phyloP scores from a whole-genome alignment of 2,888 invertebrate species.

The Pterostichus niger region DNA sequence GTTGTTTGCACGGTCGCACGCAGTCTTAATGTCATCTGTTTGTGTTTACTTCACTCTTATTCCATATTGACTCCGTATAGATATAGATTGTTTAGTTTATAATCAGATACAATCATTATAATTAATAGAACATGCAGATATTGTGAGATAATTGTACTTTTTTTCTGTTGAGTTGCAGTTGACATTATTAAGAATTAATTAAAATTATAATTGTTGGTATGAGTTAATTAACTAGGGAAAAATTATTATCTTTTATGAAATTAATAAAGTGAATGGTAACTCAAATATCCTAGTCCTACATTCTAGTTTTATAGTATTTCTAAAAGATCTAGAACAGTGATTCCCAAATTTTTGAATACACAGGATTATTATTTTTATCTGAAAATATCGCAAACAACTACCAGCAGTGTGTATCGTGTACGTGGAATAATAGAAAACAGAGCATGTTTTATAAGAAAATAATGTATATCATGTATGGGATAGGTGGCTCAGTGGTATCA shows the following conservation, averaged over 20 bases:
- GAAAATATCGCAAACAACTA: too few relatives aligned
- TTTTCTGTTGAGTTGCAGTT: conserved; percentile 8
- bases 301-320: too few relatives aligned
- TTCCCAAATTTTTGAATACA: too few relatives aligned
- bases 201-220: neutral
- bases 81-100: conserved; percentile 1
- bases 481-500: too few relatives aligned
- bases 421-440: too few relatives aligned
- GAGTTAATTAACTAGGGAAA: conserved; percentile 2
- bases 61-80: neutral
- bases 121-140: conserved; percentile 31
- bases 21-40: conserved; percentile 38
- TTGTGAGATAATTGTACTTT: conserved; percentile 15
- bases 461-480: too few relatives aligned
- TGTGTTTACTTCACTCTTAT: neutral
- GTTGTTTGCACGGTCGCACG: conserved; percentile 24
- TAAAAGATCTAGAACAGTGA: too few relatives aligned
- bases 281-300: too few relatives aligned
- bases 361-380: too few relatives aligned
- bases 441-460: too few relatives aligned
- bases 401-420: too few relatives aligned
- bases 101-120: conserved; percentile 5
- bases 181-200: conserved; percentile 32
- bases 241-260: neutral
- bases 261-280: too few relatives aligned